Conservation (phyloP, 2,113 vertebrate species). For the Takifugu bimaculatus region DNA sequence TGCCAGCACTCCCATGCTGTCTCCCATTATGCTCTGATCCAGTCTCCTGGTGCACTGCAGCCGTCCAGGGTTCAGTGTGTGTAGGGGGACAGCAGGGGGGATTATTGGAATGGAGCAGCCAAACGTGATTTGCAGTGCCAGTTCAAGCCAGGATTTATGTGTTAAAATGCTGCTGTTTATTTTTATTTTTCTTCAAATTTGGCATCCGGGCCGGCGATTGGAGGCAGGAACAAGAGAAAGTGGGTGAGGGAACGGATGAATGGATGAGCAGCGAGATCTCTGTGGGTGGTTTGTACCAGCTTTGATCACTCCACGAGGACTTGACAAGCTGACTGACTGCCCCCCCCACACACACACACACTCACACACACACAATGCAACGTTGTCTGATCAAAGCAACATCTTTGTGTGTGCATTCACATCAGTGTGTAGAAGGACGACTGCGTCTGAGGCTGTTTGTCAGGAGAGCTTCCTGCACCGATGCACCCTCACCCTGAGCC, state of each 20-base stretch:
- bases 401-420: slow-evolving; percentile 33
- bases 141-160: slow-evolving; percentile 33
- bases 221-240: slow-evolving; percentile 4
- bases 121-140: slow-evolving; percentile 35
- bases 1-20: slow-evolving; percentile 58
- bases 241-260: slow-evolving; percentile 25
- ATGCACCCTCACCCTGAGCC: slow-evolving; percentile 12
- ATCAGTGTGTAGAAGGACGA: not conserved
- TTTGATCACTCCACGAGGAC: slow-evolving; percentile 68
- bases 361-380: slow-evolving; percentile 24
- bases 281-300: slow-evolving; percentile 67
- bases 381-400: slow-evolving; percentile 47
- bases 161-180: slow-evolving; percentile 31
- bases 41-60: slow-evolving; percentile 58
- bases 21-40: slow-evolving; percentile 62
- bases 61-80: slow-evolving; percentile 53
- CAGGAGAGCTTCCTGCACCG: no score
- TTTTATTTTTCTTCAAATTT: no score
- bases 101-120: slow-evolving; percentile 50
- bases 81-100: slow-evolving; percentile 46
- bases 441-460: no score
- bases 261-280: slow-evolving; percentile 54
- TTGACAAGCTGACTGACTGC: slow-evolving; percentile 61
- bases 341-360: slow-evolving; percentile 32
- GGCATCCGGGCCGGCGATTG: slow-evolving; percentile 20